A percentile compares a stretch with the other conserved stretches of the same genome.
These are phyloP conservation scores for Gobio occitaniae DNA, from an alignment of 2,797 vertebrate genomes.

Conservation along the genomic window DNA sequence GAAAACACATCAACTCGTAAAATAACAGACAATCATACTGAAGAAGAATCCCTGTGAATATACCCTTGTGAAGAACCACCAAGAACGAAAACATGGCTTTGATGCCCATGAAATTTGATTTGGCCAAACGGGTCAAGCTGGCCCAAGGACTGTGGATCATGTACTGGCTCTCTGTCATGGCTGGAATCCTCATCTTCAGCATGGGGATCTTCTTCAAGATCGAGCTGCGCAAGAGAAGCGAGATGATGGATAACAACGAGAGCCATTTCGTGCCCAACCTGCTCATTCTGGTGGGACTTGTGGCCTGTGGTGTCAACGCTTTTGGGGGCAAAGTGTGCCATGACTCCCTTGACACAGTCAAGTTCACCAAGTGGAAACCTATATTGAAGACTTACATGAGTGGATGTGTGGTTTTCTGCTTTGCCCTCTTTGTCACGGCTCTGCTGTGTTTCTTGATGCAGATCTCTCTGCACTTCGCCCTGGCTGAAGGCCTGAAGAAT, in stretches of 20 bases:
- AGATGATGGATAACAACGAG: slow-evolving; percentile 95
- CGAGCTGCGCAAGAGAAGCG: slow-evolving; percentile 92
- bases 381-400: slow-evolving; percentile 87
- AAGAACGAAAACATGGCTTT: slow-evolving; percentile 82
- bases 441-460: slow-evolving; percentile 90
- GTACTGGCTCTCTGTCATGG: slow-evolving; percentile 92
- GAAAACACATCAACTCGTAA: background rate
- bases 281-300: slow-evolving; percentile 85
- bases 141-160: slow-evolving; percentile 96
- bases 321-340: slow-evolving; percentile 96
- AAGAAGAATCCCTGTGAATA: slow-evolving; percentile 8
- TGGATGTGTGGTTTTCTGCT: slow-evolving; percentile 83
- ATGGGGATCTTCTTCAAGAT: slow-evolving; percentile 96
- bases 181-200: slow-evolving; percentile 89
- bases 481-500: slow-evolving; percentile 88
- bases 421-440: slow-evolving; percentile 80
- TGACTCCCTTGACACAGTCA: slow-evolving; percentile 90
- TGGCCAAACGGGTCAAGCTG: slow-evolving; percentile 93
- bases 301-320: slow-evolving; percentile 86
- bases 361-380: slow-evolving; percentile 90
- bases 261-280: slow-evolving; percentile 97
- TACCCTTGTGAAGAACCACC: background rate
- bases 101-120: slow-evolving; percentile 90
- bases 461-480: slow-evolving; percentile 86
- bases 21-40: background rate